These are phyloP conservation scores for Megalops cyprinoides DNA, from an alignment of 2,797 vertebrate genomes.

Conservation along the genomic window DNA sequence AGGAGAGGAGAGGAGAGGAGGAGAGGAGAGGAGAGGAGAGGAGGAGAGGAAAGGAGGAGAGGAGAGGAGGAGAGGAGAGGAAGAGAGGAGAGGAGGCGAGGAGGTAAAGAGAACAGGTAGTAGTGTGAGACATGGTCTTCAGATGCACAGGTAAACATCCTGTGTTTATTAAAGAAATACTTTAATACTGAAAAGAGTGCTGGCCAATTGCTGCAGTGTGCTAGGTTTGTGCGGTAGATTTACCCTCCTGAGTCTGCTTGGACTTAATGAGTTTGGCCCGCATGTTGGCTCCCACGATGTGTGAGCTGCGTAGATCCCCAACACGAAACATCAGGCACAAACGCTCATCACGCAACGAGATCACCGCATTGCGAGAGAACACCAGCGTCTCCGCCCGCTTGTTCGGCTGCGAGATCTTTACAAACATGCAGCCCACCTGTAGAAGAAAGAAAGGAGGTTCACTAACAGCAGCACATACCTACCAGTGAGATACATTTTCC, in stretches of 20 bases:
- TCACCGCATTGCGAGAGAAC: slow-evolving; percentile 94
- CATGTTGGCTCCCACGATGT: slow-evolving; percentile 97
- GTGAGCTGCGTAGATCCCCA: slow-evolving; percentile 92
- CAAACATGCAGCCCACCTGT: slow-evolving; percentile 95
- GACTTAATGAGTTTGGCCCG: slow-evolving; percentile 97
- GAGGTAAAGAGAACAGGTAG: background rate
- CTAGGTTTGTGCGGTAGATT: slow-evolving; percentile 32
- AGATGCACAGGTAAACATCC: background rate
- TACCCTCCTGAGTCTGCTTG: slow-evolving; percentile 94
- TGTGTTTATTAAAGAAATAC: too few species aligned
- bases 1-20: background rate
- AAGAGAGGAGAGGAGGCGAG: too few species aligned
- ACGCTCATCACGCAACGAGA: slow-evolving; percentile 88
- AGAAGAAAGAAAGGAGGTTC: too few species aligned
- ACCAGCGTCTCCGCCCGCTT: slow-evolving; percentile 93
- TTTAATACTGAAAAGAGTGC: background rate
- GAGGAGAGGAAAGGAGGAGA: too few species aligned
- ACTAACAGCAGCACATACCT: too few species aligned
- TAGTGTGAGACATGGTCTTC: too few species aligned
- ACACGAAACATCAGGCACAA: slow-evolving; percentile 97
- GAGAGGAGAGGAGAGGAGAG: too few species aligned
- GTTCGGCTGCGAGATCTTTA: slow-evolving; percentile 98
- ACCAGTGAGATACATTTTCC: background rate
- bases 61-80: too few species aligned
- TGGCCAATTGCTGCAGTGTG: background rate